These are phyloP conservation scores for Vulpes vulpes DNA, from an alignment of 2,113 vertebrate species.

Conservation along the genomic window DNA sequence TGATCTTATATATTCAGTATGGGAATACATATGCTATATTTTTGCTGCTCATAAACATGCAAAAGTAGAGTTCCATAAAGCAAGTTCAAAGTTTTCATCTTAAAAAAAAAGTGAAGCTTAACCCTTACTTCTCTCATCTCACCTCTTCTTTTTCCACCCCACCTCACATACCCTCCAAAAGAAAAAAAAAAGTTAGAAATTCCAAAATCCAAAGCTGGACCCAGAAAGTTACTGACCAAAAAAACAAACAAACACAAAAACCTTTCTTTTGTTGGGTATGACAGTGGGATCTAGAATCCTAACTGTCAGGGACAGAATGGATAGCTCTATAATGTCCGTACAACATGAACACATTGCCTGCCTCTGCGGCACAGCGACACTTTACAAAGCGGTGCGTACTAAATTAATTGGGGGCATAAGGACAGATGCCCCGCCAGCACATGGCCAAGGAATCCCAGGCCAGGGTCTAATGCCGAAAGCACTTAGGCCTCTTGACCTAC, in stretches of 20 bases:
- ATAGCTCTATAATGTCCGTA: not conserved
- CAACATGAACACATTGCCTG: not conserved
- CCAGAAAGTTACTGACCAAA: not conserved
- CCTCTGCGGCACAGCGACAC: accelerated
- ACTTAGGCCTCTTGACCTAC: not conserved
- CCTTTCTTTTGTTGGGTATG: not conserved
- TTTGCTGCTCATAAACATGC: not conserved
- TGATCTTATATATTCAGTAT: not conserved
- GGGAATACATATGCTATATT: accelerated
- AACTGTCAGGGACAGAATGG: not conserved
- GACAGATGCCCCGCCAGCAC: not conserved
- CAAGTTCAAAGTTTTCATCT: not conserved
- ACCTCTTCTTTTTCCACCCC: not conserved
- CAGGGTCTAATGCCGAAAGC: not conserved
- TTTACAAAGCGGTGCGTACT: not conserved
- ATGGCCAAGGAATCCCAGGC: not conserved
- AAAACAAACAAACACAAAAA: not conserved
- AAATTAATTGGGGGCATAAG: constrained; percentile 46
- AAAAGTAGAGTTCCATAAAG: not conserved
- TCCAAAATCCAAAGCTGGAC: not conserved
- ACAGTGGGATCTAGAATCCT: not conserved
- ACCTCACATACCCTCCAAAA: not conserved
- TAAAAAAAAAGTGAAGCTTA: not conserved
- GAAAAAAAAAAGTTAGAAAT: not conserved
- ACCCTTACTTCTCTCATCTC: not conserved